A percentile compares a stretch with the other conserved stretches of the same genome.
Conservation (phyloP, 2,113 vertebrate species). For the Anoura caudifer region DNA sequence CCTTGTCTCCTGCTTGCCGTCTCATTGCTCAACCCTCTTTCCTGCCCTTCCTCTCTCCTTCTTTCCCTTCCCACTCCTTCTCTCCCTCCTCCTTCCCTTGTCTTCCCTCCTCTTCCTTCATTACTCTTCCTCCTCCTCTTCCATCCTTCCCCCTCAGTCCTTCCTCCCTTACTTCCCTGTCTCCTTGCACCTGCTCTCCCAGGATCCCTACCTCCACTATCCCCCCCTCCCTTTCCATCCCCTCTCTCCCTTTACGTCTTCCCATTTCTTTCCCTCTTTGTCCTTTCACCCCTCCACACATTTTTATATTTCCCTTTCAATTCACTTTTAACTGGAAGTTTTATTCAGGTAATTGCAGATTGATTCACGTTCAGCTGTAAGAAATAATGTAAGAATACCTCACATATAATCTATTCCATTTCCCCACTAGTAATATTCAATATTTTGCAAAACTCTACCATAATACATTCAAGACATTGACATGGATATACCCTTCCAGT, state of each 20-base stretch:
- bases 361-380: background rate
- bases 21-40: background rate
- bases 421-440: background rate
- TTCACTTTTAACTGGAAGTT: background rate
- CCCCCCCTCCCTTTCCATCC: no score
- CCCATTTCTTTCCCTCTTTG: background rate
- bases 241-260: no score
- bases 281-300: background rate
- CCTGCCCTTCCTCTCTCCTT: background rate
- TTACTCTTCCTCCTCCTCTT: background rate
- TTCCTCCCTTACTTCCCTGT: no score
- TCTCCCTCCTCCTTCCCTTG: background rate
- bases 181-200: background rate
- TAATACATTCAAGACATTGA: background rate
- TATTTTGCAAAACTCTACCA: background rate
- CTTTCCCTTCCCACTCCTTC: background rate
- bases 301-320: background rate
- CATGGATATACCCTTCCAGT: background rate
- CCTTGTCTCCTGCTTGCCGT: no score
- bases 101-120: background rate
- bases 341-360: background rate
- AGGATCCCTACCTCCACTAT: background rate
- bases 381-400: background rate
- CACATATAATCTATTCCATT: background rate
- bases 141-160: no score